Conservation (phyloP, 2,113 vertebrate genomes). For the Proterorhinus semilunaris region DNA sequence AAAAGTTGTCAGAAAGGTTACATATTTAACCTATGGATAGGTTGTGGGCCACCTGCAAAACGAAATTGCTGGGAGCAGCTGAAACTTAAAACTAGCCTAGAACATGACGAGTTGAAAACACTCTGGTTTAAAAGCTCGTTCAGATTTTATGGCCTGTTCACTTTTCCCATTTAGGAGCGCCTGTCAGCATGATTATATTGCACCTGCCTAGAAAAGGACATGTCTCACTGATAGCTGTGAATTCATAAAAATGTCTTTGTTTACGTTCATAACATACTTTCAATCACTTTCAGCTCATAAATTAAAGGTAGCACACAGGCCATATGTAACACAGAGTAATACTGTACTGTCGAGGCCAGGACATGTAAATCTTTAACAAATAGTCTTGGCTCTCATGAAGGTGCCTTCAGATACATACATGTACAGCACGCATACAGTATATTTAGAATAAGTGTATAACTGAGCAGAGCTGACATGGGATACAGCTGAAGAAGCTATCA, state of each 20-base stretch:
- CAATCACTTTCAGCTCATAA: background rate
- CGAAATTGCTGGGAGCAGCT: background rate
- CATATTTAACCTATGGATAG: background rate
- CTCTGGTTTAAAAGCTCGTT: background rate
- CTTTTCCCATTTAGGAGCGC: background rate
- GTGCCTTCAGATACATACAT: too few relatives aligned
- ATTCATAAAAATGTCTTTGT: background rate
- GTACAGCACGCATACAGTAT: background rate
- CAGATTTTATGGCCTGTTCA: background rate
- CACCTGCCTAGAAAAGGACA: too few relatives aligned
- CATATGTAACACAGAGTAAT: too few relatives aligned
- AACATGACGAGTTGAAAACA: background rate
- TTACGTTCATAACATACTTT: background rate
- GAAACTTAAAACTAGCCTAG: background rate
- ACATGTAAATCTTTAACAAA: background rate
- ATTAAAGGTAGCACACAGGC: background rate
- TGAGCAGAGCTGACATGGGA: conserved; percentile 1
- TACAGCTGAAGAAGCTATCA: background rate
- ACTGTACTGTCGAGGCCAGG: background rate
- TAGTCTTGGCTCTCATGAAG: background rate
- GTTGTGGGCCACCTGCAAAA: background rate
- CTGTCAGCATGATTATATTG: background rate
- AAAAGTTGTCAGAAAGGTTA: background rate
- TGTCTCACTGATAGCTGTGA: background rate
- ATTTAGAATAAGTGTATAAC: conserved; percentile 13